phyloP scores from a whole-genome alignment of 2,888 invertebrate genomes.

The Polymixis lichenea region DNA sequence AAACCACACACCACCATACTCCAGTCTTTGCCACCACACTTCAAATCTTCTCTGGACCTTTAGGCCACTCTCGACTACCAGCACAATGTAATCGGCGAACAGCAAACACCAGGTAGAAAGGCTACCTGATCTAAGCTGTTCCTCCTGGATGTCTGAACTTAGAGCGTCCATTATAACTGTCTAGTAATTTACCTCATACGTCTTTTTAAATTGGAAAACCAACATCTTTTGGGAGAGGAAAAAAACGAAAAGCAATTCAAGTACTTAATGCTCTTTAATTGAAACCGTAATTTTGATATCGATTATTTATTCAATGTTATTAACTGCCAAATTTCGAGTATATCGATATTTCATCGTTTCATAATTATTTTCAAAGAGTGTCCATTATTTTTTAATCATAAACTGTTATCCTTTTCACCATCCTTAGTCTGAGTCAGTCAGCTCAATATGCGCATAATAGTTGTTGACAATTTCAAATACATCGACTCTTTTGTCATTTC shows the following conservation, averaged over 20 bases:
- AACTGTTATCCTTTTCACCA: background rate
- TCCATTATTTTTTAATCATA: background rate
- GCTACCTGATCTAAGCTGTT: no score
- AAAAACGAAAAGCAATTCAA: conserved; percentile 7
- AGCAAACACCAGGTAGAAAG: no score
- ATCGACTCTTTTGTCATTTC: background rate
- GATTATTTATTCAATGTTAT: background rate
- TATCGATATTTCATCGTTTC: background rate
- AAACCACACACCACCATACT: background rate
- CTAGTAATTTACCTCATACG: background rate
- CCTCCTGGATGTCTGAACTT: no score
- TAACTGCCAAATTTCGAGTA: background rate
- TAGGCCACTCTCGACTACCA: background rate
- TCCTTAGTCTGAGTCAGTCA: conserved; percentile 16
- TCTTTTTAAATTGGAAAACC: background rate
- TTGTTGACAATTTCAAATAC: conserved; percentile 30
- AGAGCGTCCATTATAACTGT: no score
- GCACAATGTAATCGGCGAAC: background rate
- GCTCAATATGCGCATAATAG: conserved; percentile 2
- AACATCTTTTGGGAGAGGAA: background rate
- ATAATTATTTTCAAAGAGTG: background rate
- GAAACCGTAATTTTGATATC: background rate
- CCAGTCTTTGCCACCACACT: background rate
- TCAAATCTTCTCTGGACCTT: background rate
- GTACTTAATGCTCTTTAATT: background rate